Conservation (phyloP, 2,113 vertebrate species). For the Scophthalmus maximus region DNA sequence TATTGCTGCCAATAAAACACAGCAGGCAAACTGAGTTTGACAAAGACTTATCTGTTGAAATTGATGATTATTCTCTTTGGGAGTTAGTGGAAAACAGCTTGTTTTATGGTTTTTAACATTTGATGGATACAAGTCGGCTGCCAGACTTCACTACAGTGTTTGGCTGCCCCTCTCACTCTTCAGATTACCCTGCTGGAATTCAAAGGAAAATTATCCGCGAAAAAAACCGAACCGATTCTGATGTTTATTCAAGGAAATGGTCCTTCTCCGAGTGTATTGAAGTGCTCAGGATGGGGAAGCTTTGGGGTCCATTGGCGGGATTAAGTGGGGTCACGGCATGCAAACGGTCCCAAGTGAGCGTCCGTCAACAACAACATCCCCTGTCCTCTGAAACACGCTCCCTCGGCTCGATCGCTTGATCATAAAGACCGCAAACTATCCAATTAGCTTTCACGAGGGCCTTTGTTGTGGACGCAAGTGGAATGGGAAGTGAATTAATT, state of each 20-base stretch:
- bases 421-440: slow-evolving; percentile 58
- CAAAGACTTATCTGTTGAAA: slow-evolving; percentile 25
- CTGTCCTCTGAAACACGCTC: slow-evolving; percentile 37
- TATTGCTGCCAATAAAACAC: neutral
- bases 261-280: slow-evolving; percentile 49
- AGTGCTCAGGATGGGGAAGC: slow-evolving; percentile 60
- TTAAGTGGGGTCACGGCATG: slow-evolving; percentile 68
- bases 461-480: slow-evolving; percentile 73
- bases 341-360: slow-evolving; percentile 60
- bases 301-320: slow-evolving; percentile 61
- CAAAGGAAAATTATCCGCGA: slow-evolving; percentile 63
- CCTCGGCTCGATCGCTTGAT: slow-evolving; percentile 38
- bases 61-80: slow-evolving; percentile 10
- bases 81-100: slow-evolving; percentile 24
- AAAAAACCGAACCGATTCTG: slow-evolving; percentile 58
- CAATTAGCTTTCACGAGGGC: slow-evolving; percentile 67
- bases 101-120: slow-evolving; percentile 27
- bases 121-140: slow-evolving; percentile 49
- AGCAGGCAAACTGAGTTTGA: neutral
- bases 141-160: slow-evolving; percentile 31
- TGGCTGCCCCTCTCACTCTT: slow-evolving; percentile 39
- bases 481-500: slow-evolving; percentile 75
- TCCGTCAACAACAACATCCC: slow-evolving; percentile 63
- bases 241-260: slow-evolving; percentile 74
- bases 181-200: slow-evolving; percentile 63